A percentile compares a stretch with the other conserved stretches of the same genome.
phyloP scores from a whole-genome alignment of 2,113 vertebrate genomes.

The Chelonoidis abingdonii region DNA sequence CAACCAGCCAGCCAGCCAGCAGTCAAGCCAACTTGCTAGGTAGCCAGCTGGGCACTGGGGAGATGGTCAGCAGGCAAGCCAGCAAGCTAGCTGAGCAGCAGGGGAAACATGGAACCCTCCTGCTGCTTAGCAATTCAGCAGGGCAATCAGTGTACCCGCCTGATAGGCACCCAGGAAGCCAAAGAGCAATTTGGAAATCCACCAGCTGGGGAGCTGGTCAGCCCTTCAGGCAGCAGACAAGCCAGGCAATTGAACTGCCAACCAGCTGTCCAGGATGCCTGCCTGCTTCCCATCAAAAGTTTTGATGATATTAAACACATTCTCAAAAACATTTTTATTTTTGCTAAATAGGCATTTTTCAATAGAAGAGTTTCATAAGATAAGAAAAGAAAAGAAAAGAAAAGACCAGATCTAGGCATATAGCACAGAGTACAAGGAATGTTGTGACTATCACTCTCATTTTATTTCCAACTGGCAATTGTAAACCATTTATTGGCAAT shows the following conservation, averaged over 20 bases:
- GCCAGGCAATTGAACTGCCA: conserved; percentile 18
- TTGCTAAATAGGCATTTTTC: not conserved
- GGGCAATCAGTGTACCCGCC: not conserved
- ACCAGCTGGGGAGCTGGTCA: conserved; percentile 29
- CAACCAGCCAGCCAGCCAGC: not conserved
- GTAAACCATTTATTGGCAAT: not conserved
- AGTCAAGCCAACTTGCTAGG: too few relatives aligned
- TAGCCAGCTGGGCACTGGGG: not conserved
- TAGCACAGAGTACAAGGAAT: not conserved
- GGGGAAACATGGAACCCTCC: not conserved
- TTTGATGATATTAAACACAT: not conserved
- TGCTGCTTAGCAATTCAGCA: not conserved
- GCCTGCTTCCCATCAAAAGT: not conserved
- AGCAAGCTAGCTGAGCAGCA: not conserved
- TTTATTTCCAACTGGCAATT: not conserved
- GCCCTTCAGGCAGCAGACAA: not conserved
- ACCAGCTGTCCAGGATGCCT: conserved; percentile 6
- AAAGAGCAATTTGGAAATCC: not conserved
- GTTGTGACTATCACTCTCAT: not conserved
- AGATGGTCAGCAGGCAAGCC: not conserved
- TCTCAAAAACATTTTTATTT: not conserved
- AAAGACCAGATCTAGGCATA: not conserved
- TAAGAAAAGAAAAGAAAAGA: not conserved
- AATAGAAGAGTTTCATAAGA: not conserved
- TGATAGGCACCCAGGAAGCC: not conserved